Evolutionary conservation across 2,888 invertebrate genomes (phyloP).

Genomic region (Argyresthia albistria): DNA sequence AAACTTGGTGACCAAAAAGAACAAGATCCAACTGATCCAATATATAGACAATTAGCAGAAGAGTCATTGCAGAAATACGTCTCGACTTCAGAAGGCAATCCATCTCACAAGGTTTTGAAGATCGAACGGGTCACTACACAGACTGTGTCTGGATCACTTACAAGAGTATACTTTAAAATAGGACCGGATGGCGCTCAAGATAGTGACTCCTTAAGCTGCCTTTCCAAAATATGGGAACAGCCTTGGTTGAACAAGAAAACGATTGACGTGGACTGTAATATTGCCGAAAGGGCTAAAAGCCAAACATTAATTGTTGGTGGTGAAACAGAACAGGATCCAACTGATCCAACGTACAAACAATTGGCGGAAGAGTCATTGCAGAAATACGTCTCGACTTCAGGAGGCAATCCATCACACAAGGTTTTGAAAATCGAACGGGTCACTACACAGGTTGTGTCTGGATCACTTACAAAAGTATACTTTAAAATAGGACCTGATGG

Average conservation of each 20-base stretch:
- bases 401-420: conserved; percentile 14
- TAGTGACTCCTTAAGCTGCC: conserved; percentile 8
- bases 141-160: conserved; percentile 48
- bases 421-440: conserved; percentile 39
- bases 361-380: conserved; percentile 26
- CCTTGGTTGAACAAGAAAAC: conserved; percentile 19
- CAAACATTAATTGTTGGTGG: neutral
- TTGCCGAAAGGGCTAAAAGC: conserved; percentile 6
- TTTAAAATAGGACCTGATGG: conserved; percentile 13
- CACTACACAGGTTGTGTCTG: conserved; percentile 51
- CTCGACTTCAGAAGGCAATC: conserved; percentile 15
- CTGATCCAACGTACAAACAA: conserved; percentile 15
- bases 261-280: conserved; percentile 15
- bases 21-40: conserved; percentile 18
- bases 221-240: conserved; percentile 10
- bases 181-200: conserved; percentile 4
- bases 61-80: conserved; percentile 23
- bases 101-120: conserved; percentile 24
- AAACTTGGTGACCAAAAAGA: conserved; percentile 1
- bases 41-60: conserved; percentile 20
- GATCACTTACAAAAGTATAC: conserved; percentile 32
- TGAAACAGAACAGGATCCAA: conserved; percentile 18
- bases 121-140: conserved; percentile 41
- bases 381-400: conserved; percentile 20
- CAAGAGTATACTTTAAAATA: conserved; percentile 27